Evolutionary conservation across 2,113 vertebrate species (phyloP).

Genomic region (Hiodon tergisus): DNA sequence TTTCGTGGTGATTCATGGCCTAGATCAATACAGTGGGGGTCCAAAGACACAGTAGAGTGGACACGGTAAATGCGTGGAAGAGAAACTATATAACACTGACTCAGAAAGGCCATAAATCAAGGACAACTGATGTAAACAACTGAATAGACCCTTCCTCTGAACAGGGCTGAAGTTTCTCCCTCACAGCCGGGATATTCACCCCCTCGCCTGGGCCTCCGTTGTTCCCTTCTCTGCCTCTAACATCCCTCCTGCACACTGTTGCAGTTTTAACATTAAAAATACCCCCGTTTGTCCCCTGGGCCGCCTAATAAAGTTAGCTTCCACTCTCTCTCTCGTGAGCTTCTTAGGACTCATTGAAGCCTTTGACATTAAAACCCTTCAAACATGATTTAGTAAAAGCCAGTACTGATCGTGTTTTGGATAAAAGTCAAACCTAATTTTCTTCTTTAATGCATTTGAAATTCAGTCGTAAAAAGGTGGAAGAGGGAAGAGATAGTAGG

Average conservation of each 20-base stretch:
- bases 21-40: slow-evolving; percentile 48
- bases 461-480: slow-evolving; percentile 41
- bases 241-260: slow-evolving; percentile 17
- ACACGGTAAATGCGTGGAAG: slow-evolving; percentile 52
- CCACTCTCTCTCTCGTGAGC: slow-evolving; percentile 52
- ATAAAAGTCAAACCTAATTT: slow-evolving; percentile 68
- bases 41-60: slow-evolving; percentile 31
- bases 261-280: slow-evolving; percentile 47
- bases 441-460: slow-evolving; percentile 52
- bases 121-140: slow-evolving; percentile 30
- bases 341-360: slow-evolving; percentile 57
- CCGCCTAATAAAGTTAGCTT: slow-evolving; percentile 61
- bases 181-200: slow-evolving; percentile 34
- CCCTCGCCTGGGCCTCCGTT: slow-evolving; percentile 6
- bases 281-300: slow-evolving; percentile 46
- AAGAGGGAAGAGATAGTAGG: slow-evolving; percentile 23
- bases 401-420: slow-evolving; percentile 59
- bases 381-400: slow-evolving; percentile 68
- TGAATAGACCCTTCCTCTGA: slow-evolving; percentile 45
- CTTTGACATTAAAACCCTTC: slow-evolving; percentile 64
- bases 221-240: background rate
- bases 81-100: slow-evolving; percentile 58
- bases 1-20: slow-evolving; percentile 48
- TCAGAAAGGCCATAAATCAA: slow-evolving; percentile 62
- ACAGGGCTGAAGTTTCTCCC: slow-evolving; percentile 55